Conservation (phyloP, 2,888 invertebrate genomes). For the Xanthorhoe designata region DNA sequence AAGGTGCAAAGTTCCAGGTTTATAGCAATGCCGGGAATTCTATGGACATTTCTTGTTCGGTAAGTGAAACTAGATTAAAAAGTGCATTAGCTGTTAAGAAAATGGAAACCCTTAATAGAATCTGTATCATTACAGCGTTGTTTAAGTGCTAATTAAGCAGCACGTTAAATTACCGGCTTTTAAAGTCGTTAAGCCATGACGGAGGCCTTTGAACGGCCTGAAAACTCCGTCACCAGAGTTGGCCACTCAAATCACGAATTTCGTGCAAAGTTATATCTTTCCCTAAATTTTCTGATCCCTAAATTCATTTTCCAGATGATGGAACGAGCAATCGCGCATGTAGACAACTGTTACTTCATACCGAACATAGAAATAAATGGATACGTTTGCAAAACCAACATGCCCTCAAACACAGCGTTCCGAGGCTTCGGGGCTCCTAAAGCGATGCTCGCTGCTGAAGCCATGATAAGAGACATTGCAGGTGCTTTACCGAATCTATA, state of each 20-base stretch:
- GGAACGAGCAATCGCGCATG: conserved; percentile 91
- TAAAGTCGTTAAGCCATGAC: too few relatives aligned
- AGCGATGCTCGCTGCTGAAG: conserved; percentile 94
- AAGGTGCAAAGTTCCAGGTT: conserved; percentile 86
- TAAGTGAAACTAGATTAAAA: conserved; percentile 57
- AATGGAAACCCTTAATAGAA: not conserved
- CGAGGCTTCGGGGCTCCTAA: conserved; percentile 96
- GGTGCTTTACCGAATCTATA: conserved; percentile 71
- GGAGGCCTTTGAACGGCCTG: too few relatives aligned
- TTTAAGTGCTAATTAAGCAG: too few relatives aligned
- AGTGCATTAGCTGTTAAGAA: not conserved
- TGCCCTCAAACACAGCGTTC: conserved; percentile 96
- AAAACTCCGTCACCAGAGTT: too few relatives aligned
- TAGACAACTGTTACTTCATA: conserved; percentile 93
- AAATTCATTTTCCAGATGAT: conserved; percentile 86
- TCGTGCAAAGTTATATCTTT: not conserved
- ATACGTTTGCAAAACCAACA: conserved; percentile 93
- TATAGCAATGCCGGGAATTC: conserved; percentile 91
- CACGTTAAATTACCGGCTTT: too few relatives aligned
- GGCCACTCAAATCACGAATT: too few relatives aligned
- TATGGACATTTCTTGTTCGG: conserved; percentile 89
- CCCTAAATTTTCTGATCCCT: not conserved
- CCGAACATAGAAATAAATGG: conserved; percentile 89
- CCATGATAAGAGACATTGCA: conserved; percentile 91
- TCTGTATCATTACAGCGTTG: not conserved